Evolutionary conservation across 2,888 invertebrate genomes (phyloP).

Genomic region (Macrophya annulata): DNA sequence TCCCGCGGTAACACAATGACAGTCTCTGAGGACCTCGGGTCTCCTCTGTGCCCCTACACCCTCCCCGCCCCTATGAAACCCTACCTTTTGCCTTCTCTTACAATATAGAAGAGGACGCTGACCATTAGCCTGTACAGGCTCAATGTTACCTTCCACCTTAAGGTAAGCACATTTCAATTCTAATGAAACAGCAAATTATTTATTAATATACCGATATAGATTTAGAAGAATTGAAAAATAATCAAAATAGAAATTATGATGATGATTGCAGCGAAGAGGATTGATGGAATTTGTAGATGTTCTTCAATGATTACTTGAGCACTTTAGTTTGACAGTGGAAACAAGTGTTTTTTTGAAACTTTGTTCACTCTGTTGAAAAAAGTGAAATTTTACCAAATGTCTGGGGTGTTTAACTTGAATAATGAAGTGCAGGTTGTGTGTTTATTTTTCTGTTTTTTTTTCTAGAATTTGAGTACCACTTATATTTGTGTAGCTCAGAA

Average conservation of each 20-base stretch:
- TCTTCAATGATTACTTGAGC: too few species aligned
- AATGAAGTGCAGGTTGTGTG: too few species aligned
- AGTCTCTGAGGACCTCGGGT: constrained; percentile 48
- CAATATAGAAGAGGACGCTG: constrained; percentile 29
- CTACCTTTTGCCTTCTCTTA: not conserved
- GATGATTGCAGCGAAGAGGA: too few species aligned
- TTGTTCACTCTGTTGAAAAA: too few species aligned
- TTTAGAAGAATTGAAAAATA: not conserved
- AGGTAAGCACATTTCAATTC: not conserved
- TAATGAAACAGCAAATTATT: not conserved
- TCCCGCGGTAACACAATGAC: constrained; percentile 50
- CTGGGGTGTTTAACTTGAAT: too few species aligned
- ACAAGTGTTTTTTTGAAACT: too few species aligned
- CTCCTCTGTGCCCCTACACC: constrained; percentile 10
- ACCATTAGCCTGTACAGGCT: constrained; percentile 29
- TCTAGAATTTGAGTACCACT: not conserved
- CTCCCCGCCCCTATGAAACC: not conserved
- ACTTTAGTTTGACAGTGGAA: too few species aligned
- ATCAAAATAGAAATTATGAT: not conserved
- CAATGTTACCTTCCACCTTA: not conserved
- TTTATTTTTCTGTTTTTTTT: not conserved
- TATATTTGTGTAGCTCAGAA: not conserved
- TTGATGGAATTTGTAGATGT: not conserved
- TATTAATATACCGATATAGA: not conserved
- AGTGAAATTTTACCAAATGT: too few species aligned